These are phyloP conservation scores for Mesocentrotus franciscanus DNA, from an alignment of 53 echinoderm and acorn worm genomes.

Conservation along the genomic window DNA sequence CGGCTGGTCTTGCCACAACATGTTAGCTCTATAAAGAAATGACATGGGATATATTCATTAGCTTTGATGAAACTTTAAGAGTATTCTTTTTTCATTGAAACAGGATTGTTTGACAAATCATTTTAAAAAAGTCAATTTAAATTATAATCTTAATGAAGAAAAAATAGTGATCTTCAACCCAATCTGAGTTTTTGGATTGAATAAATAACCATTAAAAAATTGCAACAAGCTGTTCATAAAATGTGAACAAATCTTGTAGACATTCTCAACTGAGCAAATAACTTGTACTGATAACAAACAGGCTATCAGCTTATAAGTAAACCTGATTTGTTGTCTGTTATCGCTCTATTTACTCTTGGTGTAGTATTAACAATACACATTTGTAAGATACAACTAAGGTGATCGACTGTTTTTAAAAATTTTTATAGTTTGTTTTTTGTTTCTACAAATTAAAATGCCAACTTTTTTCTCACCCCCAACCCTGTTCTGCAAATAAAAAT, in stretches of 20 bases:
- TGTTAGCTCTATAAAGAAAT: conserved; percentile 74
- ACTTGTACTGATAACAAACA: neutral
- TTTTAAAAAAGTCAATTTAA: too few relatives aligned
- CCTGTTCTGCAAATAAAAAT: neutral
- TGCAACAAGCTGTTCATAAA: neutral
- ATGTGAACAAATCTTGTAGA: neutral
- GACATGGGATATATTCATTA: neutral
- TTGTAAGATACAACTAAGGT: neutral
- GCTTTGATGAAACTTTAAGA: neutral
- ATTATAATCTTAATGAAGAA: too few relatives aligned
- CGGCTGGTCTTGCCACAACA: conserved; percentile 68
- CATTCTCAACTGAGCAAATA: neutral
- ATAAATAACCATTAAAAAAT: neutral
- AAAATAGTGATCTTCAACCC: too few relatives aligned
- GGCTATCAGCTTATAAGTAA: neutral
- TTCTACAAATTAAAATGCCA: neutral
- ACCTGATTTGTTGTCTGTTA: neutral
- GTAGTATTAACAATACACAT: neutral
- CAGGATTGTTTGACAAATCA: too few relatives aligned
- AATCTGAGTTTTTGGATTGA: too few relatives aligned
- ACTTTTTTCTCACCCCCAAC: neutral
- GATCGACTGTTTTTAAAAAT: neutral
- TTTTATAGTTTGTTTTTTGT: too few relatives aligned
- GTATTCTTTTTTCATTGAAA: too few relatives aligned
- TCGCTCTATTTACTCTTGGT: neutral